Conservation (phyloP, 2,888 invertebrate species). For the Tuta absoluta region DNA sequence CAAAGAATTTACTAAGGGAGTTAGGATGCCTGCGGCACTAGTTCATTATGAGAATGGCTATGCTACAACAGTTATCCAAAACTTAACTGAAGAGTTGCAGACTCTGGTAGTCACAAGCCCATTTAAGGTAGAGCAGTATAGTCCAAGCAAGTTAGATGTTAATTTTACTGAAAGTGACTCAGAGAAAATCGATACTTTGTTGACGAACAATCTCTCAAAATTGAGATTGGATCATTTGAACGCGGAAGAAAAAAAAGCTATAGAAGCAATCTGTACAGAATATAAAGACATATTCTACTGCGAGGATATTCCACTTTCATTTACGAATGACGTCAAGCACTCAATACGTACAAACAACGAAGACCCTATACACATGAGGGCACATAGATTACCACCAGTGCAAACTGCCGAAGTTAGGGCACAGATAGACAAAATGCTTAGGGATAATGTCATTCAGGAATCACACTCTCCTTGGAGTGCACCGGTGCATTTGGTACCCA, state of each 20-base stretch:
- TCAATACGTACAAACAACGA: conserved; percentile 41
- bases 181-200: too few relatives aligned
- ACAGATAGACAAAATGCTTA: conserved; percentile 34
- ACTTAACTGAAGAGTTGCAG: conserved; percentile 20
- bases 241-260: conserved; percentile 32
- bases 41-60: conserved; percentile 29
- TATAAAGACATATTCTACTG: conserved; percentile 42
- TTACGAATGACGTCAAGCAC: conserved; percentile 41
- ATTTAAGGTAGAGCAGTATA: too few relatives aligned
- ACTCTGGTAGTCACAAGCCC: too few relatives aligned
- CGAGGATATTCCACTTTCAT: conserved; percentile 37
- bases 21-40: conserved; percentile 35
- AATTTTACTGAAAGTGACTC: conserved; percentile 19
- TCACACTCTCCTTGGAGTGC: conserved; percentile 38
- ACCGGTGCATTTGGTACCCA: conserved; percentile 42
- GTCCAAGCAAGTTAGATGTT: conserved; percentile 14
- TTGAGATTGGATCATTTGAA: conserved; percentile 33
- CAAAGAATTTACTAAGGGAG: conserved; percentile 30
- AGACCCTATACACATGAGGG: conserved; percentile 34
- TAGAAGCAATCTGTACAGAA: conserved; percentile 35
- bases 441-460: conserved; percentile 33
- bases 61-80: conserved; percentile 33
- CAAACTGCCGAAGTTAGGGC: conserved; percentile 18
- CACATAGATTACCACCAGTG: conserved; percentile 16
- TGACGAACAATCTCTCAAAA: conserved; percentile 30